These are phyloP conservation scores for Diabrotica undecimpunctata DNA, from an alignment of 1,140 invertebrate genomes.

Conservation along the genomic window DNA sequence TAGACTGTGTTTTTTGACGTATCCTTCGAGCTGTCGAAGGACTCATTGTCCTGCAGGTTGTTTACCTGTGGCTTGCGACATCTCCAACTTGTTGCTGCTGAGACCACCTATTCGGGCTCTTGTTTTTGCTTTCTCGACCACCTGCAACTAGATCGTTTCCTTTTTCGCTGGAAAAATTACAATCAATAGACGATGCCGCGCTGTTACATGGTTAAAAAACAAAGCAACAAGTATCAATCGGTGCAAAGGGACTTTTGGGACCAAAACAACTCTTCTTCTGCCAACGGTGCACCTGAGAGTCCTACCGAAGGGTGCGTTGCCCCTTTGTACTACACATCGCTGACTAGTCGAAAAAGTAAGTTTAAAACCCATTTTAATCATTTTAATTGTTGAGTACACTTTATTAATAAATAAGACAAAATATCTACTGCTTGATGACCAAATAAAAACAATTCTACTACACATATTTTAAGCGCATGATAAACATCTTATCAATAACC, in stretches of 20 bases:
- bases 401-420: too few relatives aligned
- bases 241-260: slow-evolving; percentile 37
- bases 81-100: slow-evolving; percentile 44
- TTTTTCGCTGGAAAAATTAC: neutral
- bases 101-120: slow-evolving; percentile 37
- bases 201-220: slow-evolving; percentile 56
- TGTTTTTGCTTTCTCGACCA: slow-evolving; percentile 39
- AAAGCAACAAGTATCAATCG: slow-evolving; percentile 49
- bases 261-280: slow-evolving; percentile 20
- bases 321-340: slow-evolving; percentile 44
- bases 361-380: slow-evolving; percentile 12
- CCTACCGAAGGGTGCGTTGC: slow-evolving; percentile 48
- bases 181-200: slow-evolving; percentile 47
- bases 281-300: slow-evolving; percentile 40
- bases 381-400: neutral
- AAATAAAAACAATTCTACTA: too few relatives aligned
- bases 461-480: too few relatives aligned
- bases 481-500: too few relatives aligned
- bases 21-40: slow-evolving; percentile 4
- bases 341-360: slow-evolving; percentile 43
- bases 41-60: slow-evolving; percentile 29
- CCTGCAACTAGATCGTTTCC: slow-evolving; percentile 31
- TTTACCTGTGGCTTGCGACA: slow-evolving; percentile 43
- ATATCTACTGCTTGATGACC: too few relatives aligned
- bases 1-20: slow-evolving; percentile 6